Percentiles rank a stretch among this genome's conserved stretches.
Conservation (phyloP, 2,888 invertebrate species). For the Alcis repandata region DNA sequence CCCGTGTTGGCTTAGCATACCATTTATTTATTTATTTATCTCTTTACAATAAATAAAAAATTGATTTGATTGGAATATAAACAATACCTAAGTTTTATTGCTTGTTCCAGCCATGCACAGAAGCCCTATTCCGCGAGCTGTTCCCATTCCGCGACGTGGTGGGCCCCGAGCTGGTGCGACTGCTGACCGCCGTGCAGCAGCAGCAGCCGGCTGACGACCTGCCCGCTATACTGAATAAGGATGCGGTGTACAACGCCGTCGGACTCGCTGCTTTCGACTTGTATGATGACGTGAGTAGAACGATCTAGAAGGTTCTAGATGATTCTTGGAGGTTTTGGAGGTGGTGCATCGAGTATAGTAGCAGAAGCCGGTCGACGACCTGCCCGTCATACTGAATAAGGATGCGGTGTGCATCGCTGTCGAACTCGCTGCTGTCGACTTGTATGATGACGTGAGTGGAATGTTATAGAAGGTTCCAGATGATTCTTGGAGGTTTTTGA, state of each 20-base stretch:
- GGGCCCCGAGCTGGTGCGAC: slow-evolving; percentile 90
- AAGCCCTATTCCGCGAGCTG: slow-evolving; percentile 93
- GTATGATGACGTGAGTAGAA: slow-evolving; percentile 91
- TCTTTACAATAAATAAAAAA: no score
- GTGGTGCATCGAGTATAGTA: slow-evolving; percentile 89
- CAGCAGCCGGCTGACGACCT: slow-evolving; percentile 91
- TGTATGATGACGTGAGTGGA: background rate
- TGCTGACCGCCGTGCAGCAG: slow-evolving; percentile 89
- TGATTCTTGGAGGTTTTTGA: no score
- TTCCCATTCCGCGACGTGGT: slow-evolving; percentile 92
- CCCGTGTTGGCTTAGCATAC: no score
- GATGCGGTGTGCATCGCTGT: no score
- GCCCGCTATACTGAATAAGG: slow-evolving; percentile 93
- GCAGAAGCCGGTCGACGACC: slow-evolving; percentile 90
- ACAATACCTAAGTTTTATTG: background rate
- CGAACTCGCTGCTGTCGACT: no score
- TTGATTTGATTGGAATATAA: no score
- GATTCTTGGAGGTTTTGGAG: slow-evolving; percentile 70
- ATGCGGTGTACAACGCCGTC: slow-evolving; percentile 97
- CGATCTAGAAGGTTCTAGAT: background rate
- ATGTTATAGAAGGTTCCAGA: no score
- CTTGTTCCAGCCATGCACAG: slow-evolving; percentile 92
- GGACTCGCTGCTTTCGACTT: slow-evolving; percentile 95
- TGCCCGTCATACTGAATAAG: slow-evolving; percentile 93
- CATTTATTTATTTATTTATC: no score